Evolutionary conservation across 2,888 invertebrate genomes (phyloP), one percentile per base, ranked within the genome.

Genomic region (Drosophila aldrichi): DNA sequence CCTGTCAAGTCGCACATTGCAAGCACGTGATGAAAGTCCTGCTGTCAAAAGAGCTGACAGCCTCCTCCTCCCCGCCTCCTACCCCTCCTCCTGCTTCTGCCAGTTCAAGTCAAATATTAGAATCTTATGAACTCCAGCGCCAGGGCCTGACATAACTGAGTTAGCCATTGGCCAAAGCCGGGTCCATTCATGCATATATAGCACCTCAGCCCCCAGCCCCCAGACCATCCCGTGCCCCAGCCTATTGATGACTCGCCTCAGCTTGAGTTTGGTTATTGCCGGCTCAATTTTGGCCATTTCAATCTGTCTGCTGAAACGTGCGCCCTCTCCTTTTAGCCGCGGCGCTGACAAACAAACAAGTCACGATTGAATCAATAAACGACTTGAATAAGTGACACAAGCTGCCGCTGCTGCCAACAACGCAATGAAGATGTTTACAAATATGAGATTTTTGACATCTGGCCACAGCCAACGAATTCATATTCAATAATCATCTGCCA

Each of bases 341-440:
- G 32, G 41, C 22, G 32, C 63, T 43, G 40, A 46, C 55, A 76
- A 61, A 52, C 56, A 71, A 71, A 64, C 61, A 51, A 69, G 77
- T 68, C 74, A 66, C 65, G 75, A 84, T 67, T 78, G 72, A 81
- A 75, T 84, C 88, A 84, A 82, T 82, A 85, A 83, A 82, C 82
- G 82, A 74, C 70, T 77, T 70, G 72, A 82, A 79, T 64, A 85
- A 77, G 74, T 79, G 86, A 72, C 72, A 76, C 86, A 83, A 68
- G 82, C 80, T 77, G 86, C 66, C 56, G 20, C 20, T 22, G 20
- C 20, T 22, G 66, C 72, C 59, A 64, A 52, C 52, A 52, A 49
- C 48, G 55, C 59, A 72, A 80, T 76, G 65, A 72, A 60, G 56
- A 62, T 80, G 88, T 78, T 87, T 81, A 87, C 88, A 81, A 78